These are phyloP conservation scores for Eupristina koningsbergeri DNA, from an alignment of 1,140 invertebrate genomes.

Conservation along the genomic window DNA sequence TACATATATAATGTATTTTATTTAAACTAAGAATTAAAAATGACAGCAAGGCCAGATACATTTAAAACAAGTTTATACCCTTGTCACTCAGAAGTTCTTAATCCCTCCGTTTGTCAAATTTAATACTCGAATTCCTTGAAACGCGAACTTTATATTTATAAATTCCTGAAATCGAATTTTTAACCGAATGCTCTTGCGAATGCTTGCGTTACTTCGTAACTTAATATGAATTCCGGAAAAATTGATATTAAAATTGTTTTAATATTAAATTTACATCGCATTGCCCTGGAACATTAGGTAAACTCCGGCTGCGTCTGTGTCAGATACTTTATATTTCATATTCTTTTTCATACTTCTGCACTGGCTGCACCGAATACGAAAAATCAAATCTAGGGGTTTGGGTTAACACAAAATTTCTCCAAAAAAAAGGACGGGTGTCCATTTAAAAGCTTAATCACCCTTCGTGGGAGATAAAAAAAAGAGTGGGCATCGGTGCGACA, in stretches of 20 bases:
- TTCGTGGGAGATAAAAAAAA: neutral
- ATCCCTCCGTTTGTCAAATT: neutral
- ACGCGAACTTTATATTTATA: neutral
- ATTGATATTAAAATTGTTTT: conserved; percentile 1
- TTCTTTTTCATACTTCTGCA: too few relatives aligned
- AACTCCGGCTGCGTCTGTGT: neutral
- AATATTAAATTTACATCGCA: neutral
- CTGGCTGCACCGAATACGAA: too few relatives aligned
- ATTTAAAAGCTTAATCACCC: neutral
- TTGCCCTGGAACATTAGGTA: neutral
- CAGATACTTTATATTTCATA: too few relatives aligned
- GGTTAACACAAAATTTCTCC: too few relatives aligned
- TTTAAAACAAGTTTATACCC: too few relatives aligned
- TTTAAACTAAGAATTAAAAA: too few relatives aligned
- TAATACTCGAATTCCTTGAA: neutral
- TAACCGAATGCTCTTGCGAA: neutral
- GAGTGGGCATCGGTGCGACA: neutral
- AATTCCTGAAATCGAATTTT: neutral
- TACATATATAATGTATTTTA: too few relatives aligned
- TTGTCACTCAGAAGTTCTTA: too few relatives aligned
- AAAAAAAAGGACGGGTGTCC: neutral
- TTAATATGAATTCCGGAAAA: neutral
- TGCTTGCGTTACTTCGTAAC: neutral
- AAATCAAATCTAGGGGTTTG: neutral
- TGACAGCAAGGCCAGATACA: too few relatives aligned